Conservation (phyloP, 2,888 invertebrate genomes). For the Acronicta aceris region DNA sequence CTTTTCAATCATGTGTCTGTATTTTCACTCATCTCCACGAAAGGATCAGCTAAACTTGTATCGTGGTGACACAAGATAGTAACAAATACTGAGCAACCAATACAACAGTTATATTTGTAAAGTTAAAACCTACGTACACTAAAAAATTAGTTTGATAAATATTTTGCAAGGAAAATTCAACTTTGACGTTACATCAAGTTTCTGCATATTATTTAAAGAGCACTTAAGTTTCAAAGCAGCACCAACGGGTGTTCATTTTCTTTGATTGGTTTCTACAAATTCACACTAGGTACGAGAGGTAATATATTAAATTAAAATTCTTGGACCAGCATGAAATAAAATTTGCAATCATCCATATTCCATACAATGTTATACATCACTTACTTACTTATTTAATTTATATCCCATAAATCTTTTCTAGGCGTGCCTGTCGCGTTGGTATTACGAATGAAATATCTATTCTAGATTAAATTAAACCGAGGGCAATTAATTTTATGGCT, state of each 20-base stretch:
- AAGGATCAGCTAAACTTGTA: not conserved
- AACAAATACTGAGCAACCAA: not conserved
- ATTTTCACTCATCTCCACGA: slow-evolving; percentile 26
- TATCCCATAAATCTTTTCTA: slow-evolving; percentile 34
- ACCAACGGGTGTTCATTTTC: not conserved
- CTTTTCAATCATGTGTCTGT: slow-evolving; percentile 52
- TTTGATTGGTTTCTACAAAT: not conserved
- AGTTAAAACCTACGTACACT: too few relatives aligned
- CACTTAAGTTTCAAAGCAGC: not conserved
- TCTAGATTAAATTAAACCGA: slow-evolving; percentile 20
- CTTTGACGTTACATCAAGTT: not conserved
- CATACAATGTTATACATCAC: slow-evolving; percentile 27
- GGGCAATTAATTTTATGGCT: slow-evolving; percentile 28
- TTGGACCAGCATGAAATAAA: slow-evolving; percentile 24
- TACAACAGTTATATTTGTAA: not conserved
- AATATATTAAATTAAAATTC: slow-evolving; percentile 3
- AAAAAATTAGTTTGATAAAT: too few relatives aligned
- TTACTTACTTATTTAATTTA: slow-evolving; percentile 23
- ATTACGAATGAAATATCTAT: slow-evolving; percentile 43
- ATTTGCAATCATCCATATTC: slow-evolving; percentile 24
- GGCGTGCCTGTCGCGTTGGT: slow-evolving; percentile 25
- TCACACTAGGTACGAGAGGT: not conserved
- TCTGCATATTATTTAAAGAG: too few relatives aligned
- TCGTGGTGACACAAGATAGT: not conserved
- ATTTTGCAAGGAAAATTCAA: not conserved